Conservation (phyloP, 2,888 invertebrate genomes). For the Malachius bipustulatus region DNA sequence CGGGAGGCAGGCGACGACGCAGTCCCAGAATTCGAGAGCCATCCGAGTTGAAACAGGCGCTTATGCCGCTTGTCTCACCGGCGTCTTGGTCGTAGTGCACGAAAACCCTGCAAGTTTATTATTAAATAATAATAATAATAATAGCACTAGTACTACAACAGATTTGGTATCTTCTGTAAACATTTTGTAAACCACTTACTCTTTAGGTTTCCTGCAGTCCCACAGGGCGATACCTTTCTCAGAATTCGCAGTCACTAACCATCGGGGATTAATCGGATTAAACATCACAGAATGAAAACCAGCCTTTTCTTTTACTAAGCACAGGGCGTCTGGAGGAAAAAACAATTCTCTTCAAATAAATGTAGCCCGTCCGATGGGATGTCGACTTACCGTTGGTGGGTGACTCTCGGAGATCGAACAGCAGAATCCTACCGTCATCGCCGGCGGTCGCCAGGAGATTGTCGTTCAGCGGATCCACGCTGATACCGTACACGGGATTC, state of each 20-base stretch:
- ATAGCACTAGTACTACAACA: not conserved
- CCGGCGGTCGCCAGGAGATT: slow-evolving; percentile 80
- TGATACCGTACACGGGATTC: slow-evolving; percentile 82
- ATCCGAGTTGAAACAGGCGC: slow-evolving; percentile 73
- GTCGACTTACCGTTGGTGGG: slow-evolving; percentile 7
- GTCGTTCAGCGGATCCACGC: slow-evolving; percentile 75
- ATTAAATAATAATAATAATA: not conserved
- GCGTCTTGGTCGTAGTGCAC: slow-evolving; percentile 46
- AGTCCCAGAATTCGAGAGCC: slow-evolving; percentile 72
- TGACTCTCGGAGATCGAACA: slow-evolving; percentile 71
- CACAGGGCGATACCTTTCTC: slow-evolving; percentile 81
- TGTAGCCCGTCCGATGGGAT: no score
- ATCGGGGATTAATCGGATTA: slow-evolving; percentile 71
- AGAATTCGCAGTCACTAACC: slow-evolving; percentile 80
- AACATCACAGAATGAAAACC: slow-evolving; percentile 95
- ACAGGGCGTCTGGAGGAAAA: slow-evolving; percentile 35
- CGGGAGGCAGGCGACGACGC: slow-evolving; percentile 75
- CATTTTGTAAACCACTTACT: slow-evolving; percentile 45
- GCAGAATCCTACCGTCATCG: slow-evolving; percentile 77
- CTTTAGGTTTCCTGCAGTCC: slow-evolving; percentile 75
- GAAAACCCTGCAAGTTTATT: slow-evolving; percentile 44
- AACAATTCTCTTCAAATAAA: no score
- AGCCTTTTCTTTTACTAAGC: slow-evolving; percentile 54
- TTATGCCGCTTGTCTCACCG: slow-evolving; percentile 69
- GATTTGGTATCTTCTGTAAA: no score